Conservation (phyloP, 2,888 invertebrate species). For the Slavum lentiscoides region DNA sequence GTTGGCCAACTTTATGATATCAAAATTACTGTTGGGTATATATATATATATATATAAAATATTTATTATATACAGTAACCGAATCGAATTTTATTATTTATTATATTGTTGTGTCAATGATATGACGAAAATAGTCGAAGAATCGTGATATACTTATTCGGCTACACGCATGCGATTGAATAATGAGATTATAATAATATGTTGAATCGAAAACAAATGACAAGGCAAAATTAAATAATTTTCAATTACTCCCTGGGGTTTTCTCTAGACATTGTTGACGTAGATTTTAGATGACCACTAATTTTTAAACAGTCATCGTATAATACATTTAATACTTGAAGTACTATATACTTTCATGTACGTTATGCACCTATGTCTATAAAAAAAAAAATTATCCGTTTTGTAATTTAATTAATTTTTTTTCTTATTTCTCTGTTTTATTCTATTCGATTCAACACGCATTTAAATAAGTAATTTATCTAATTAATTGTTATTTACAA, state of each 20-base stretch:
- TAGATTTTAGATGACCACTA: slow-evolving; percentile 15
- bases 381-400: not conserved
- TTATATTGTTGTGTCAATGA: slow-evolving; percentile 8
- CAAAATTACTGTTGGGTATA: too few species aligned
- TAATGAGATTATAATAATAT: not conserved
- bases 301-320: slow-evolving; percentile 33
- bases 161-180: slow-evolving; percentile 1
- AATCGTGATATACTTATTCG: slow-evolving; percentile 6
- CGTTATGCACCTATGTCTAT: too few species aligned
- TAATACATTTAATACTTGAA: not conserved
- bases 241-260: slow-evolving; percentile 36
- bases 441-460: not conserved
- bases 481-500: too few species aligned
- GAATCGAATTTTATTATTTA: not conserved
- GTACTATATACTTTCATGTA: too few species aligned
- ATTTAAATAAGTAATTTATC: too few species aligned
- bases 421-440: not conserved
- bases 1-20: too few species aligned
- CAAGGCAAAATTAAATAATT: slow-evolving; percentile 36
- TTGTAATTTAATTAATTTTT: slow-evolving; percentile 5
- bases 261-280: slow-evolving; percentile 16
- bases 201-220: slow-evolving; percentile 42
- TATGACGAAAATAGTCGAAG: not conserved
- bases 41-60: too few species aligned
- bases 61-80: too few species aligned